Conservation (phyloP, 2,797 vertebrate species). For the Eleutherodactylus coqui region DNA sequence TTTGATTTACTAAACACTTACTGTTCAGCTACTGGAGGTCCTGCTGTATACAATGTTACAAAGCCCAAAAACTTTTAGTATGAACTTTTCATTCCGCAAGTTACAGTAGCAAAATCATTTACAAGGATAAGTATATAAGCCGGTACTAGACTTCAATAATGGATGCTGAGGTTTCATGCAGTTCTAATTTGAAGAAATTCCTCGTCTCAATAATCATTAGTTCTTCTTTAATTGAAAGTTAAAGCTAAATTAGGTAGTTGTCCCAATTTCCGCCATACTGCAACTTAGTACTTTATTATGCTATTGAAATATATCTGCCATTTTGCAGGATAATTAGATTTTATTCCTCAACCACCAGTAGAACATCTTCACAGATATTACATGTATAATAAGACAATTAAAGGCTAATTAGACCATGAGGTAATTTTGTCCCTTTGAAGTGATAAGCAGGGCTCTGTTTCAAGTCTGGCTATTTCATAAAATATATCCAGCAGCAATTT, state of each 20-base stretch:
- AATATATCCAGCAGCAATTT: not conserved
- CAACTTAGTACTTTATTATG: slow-evolving; percentile 29
- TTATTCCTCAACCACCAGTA: slow-evolving; percentile 41
- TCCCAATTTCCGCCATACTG: slow-evolving; percentile 12
- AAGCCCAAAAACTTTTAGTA: no score
- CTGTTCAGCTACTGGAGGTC: no score
- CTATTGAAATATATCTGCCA: slow-evolving; percentile 23
- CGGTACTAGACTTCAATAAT: slow-evolving; percentile 21
- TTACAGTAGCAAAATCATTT: not conserved
- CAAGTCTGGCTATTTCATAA: slow-evolving; percentile 19
- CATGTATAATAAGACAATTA: slow-evolving; percentile 48
- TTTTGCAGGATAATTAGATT: slow-evolving; percentile 46
- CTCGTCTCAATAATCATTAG: slow-evolving; percentile 21
- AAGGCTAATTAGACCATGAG: slow-evolving; percentile 31
- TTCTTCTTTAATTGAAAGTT: slow-evolving; percentile 44
- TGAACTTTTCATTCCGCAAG: not conserved
- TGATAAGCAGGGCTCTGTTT: not conserved
- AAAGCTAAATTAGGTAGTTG: slow-evolving; percentile 26
- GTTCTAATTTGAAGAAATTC: slow-evolving; percentile 18
- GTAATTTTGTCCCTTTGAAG: slow-evolving; percentile 16
- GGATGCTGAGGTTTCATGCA: not conserved
- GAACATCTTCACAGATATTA: slow-evolving; percentile 42
- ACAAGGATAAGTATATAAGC: not conserved
- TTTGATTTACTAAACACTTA: no score
- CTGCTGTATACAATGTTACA: no score